These are phyloP conservation scores for Amblyteles armatorius DNA, from an alignment of 2,888 invertebrate genomes.

Conservation along the genomic window DNA sequence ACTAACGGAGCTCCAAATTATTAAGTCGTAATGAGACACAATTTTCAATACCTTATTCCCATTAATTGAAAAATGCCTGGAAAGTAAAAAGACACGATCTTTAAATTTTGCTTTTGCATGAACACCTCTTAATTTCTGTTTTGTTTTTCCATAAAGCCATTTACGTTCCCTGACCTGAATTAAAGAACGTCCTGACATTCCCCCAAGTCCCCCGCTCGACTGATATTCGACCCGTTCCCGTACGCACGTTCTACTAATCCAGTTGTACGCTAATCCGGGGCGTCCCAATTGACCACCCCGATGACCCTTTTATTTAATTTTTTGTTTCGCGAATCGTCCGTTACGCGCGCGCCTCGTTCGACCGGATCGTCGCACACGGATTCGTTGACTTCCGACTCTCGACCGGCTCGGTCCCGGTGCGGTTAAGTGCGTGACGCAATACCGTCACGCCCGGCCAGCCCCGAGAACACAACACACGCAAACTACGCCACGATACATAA, in stretches of 20 bases:
- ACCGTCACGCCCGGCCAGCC: constrained; percentile 5
- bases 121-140: too few species aligned
- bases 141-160: too few species aligned
- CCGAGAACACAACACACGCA: background rate
- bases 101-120: too few species aligned
- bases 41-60: too few species aligned
- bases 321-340: constrained; percentile 38
- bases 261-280: constrained; percentile 31
- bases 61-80: too few species aligned
- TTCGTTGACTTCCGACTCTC: constrained; percentile 62
- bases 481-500: constrained; percentile 39
- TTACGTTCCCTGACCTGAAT: too few species aligned
- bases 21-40: too few species aligned
- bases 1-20: too few species aligned
- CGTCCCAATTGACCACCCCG: constrained; percentile 48
- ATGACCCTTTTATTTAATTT: constrained; percentile 54
- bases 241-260: background rate
- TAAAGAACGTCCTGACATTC: background rate
- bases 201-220: background rate
- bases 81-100: too few species aligned
- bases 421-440: constrained; percentile 53
- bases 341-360: constrained; percentile 44
- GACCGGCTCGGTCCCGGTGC: constrained; percentile 27
- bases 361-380: constrained; percentile 61
- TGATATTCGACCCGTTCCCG: constrained; percentile 36